Percentiles rank a stretch among this genome's conserved stretches.
phyloP scores from a whole-genome alignment of 1,140 invertebrate genomes.

The Magallana angulata region DNA sequence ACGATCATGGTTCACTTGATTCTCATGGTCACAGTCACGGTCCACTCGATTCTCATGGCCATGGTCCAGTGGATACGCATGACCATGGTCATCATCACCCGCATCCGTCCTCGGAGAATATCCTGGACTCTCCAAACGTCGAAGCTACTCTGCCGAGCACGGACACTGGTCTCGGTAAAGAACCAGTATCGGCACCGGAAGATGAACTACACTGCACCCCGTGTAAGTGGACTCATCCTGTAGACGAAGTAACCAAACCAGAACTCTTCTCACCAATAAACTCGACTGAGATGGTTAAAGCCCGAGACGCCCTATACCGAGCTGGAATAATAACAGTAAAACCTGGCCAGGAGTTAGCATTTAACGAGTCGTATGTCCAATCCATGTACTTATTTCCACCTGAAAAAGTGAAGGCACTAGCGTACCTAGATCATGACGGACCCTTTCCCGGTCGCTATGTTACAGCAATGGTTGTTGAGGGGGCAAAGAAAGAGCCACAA shows the following conservation, averaged over 20 bases:
- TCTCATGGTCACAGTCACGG: neutral
- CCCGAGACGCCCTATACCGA: constrained; percentile 47
- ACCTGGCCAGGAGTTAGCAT: constrained; percentile 14
- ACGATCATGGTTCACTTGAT: neutral
- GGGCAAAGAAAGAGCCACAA: constrained; percentile 57
- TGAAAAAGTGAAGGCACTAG: constrained; percentile 62
- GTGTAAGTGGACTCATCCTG: constrained; percentile 46
- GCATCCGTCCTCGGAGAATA: neutral
- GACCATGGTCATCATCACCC: neutral
- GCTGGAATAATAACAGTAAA: constrained; percentile 53
- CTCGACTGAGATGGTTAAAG: constrained; percentile 49
- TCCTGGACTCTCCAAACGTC: neutral
- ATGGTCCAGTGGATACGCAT: neutral
- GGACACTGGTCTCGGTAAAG: neutral
- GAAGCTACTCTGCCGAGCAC: neutral
- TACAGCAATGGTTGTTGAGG: constrained; percentile 65
- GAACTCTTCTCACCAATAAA: constrained; percentile 63
- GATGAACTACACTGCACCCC: neutral
- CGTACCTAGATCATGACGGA: constrained; percentile 62
- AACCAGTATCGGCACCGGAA: neutral
- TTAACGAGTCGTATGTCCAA: constrained; percentile 62
- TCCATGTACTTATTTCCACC: constrained; percentile 62
- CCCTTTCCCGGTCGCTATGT: constrained; percentile 64
- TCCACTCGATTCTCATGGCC: neutral
- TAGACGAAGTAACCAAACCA: constrained; percentile 51